These are phyloP conservation scores for Alouatta palliata DNA, from an alignment of 2,113 vertebrate genomes.

Conservation along the genomic window DNA sequence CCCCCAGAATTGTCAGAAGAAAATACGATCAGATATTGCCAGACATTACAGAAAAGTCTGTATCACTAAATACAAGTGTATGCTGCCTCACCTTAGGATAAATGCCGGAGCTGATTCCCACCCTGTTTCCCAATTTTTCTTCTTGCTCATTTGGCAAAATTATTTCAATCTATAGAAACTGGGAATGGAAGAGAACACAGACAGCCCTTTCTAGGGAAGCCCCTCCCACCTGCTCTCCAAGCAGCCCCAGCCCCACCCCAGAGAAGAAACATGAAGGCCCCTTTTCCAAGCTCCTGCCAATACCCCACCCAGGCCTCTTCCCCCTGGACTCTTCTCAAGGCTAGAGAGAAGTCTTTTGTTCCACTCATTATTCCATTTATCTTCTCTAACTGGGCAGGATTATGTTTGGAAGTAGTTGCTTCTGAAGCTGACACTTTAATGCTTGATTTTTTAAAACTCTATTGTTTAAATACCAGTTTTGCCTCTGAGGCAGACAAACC, in stretches of 20 bases:
- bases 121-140: conserved; percentile 1
- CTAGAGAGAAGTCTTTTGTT: background rate
- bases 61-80: background rate
- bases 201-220: background rate
- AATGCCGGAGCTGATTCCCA: background rate
- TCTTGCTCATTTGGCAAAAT: background rate
- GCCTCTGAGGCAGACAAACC: conserved; percentile 48
- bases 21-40: background rate
- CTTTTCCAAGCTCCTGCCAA: background rate
- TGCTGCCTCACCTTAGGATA: background rate
- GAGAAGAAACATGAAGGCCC: background rate
- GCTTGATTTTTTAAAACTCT: conserved; percentile 28
- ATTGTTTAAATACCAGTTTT: conserved; percentile 72
- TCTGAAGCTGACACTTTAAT: conserved; percentile 51
- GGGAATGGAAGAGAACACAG: background rate
- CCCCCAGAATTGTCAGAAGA: background rate
- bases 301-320: background rate
- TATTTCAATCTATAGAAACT: background rate
- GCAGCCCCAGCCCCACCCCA: background rate
- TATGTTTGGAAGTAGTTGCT: conserved; percentile 37
- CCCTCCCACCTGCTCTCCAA: background rate
- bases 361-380: background rate
- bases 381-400: background rate
- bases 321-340: background rate
- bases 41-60: background rate